phyloP scores from a whole-genome alignment of 2,888 invertebrate genomes.

The Aphidoletes aphidimyza region DNA sequence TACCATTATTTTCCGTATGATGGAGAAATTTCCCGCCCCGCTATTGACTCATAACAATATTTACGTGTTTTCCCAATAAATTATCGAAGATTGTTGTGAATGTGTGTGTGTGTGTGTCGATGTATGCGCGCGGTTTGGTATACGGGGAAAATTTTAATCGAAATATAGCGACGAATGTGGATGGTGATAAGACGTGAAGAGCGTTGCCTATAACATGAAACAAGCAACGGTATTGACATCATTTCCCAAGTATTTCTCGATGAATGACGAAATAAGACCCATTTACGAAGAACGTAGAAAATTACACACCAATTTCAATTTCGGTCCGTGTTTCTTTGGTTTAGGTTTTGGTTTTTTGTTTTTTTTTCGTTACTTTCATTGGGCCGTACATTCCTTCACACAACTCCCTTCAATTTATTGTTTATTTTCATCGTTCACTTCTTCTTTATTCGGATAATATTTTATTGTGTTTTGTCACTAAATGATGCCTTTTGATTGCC shows the following conservation, averaged over 20 bases:
- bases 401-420: too few relatives aligned
- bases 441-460: neutral
- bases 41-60: constrained; percentile 7
- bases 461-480: constrained; percentile 47
- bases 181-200: neutral
- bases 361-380: neutral
- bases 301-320: constrained; percentile 34
- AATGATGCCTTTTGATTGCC: constrained; percentile 30
- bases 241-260: neutral
- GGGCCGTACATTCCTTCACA: too few relatives aligned
- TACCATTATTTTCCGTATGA: neutral
- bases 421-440: neutral
- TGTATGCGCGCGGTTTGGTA: too few relatives aligned
- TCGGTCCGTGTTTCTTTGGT: neutral
- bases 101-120: neutral
- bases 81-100: too few relatives aligned
- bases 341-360: neutral
- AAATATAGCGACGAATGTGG: too few relatives aligned
- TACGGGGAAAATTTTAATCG: too few relatives aligned
- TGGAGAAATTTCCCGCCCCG: neutral
- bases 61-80: neutral
- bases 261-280: neutral
- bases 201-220: neutral
- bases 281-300: neutral
- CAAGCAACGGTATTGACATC: neutral